Base-by-base conservation (phyloP, 2,888 invertebrate genomes). In the Pyrgus malvae region DNA sequence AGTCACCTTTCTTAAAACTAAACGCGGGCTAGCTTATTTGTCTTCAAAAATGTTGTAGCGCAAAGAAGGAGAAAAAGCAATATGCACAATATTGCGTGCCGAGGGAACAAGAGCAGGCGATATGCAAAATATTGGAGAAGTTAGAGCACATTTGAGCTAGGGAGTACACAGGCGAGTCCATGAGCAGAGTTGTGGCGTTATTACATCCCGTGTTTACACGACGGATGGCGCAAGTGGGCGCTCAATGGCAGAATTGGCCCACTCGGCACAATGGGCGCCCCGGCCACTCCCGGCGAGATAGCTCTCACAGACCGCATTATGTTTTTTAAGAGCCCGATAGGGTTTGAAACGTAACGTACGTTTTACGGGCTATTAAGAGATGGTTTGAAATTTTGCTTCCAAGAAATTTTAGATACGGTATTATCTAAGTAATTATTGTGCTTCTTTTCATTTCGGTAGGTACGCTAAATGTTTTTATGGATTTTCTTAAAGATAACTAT, bases 211-310 rank as follows among this genome's bases (percentile, higher is more conserved):
- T 89, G 87, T 88, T 88, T 89, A 89, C 84, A 75, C 70, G 80
- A 69, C 77, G 80, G 78, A 84, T 83, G 83, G 86, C 67, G 71
- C 77, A 78, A 84, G 83, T 78, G 76, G 63, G 66, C 66, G 70
- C 66, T 88, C 74, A 84, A 89, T 88, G 78, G 80, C 78, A 80
- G 86, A 87, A 89, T 89, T 89, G 87, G 89, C 83, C 89, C 80
- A 85, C 89, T 89, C 61, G 71, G 83, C 72, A 86, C 85, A 88
- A 89, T 80, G 60, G 69, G 69, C 67, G 62, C 67, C 75, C 72
- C 68, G 69, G 66, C 65, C 75, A 77, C 80, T 67, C 75, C 72
- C 68, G 69, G 66, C 65, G 75, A 77, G 81, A 77, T 76, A 77
- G 72, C 78, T 72, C 79, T 77, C 70, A 56, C 62, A 63, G 59